Evolutionary conservation across 2,888 invertebrate species (phyloP).

Genomic region (Morpho achilles): DNA sequence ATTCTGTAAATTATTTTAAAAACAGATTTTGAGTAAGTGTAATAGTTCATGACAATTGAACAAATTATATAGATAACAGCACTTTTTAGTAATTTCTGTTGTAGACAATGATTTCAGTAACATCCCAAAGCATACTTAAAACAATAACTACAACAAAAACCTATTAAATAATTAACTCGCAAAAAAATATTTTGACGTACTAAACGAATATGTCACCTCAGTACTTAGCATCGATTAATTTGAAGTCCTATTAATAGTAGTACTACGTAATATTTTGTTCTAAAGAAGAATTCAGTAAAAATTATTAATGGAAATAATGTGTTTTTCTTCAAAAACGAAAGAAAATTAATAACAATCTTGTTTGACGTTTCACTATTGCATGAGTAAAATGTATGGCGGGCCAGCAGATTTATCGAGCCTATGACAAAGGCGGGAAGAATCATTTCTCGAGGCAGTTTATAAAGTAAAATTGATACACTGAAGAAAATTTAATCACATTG

Average conservation of each 20-base stretch:
- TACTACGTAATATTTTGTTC: no score
- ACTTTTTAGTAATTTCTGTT: no score
- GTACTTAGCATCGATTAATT: conserved; percentile 32
- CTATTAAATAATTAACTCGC: background rate
- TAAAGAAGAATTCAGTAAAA: no score
- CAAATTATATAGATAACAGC: no score
- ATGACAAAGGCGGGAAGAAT: conserved; percentile 19
- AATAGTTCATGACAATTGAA: no score
- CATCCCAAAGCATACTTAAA: no score
- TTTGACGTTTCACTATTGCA: conserved; percentile 75
- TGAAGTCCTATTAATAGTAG: no score
- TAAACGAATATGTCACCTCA: conserved; percentile 46
- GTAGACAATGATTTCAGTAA: no score
- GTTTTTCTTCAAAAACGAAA: conserved; percentile 21
- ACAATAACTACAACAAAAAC: background rate
- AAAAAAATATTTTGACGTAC: conserved; percentile 43
- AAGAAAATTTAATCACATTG: conserved; percentile 42
- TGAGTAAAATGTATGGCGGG: conserved; percentile 74
- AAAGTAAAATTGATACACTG: conserved; percentile 12
- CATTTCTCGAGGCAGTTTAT: conserved; percentile 3
- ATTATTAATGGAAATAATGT: background rate
- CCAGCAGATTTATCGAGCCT: conserved; percentile 40
- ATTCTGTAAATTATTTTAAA: no score
- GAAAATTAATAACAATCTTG: conserved; percentile 53
- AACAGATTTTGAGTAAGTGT: no score